Conservation (phyloP, 2,797 vertebrate species). For the Coregonus suidteri region DNA sequence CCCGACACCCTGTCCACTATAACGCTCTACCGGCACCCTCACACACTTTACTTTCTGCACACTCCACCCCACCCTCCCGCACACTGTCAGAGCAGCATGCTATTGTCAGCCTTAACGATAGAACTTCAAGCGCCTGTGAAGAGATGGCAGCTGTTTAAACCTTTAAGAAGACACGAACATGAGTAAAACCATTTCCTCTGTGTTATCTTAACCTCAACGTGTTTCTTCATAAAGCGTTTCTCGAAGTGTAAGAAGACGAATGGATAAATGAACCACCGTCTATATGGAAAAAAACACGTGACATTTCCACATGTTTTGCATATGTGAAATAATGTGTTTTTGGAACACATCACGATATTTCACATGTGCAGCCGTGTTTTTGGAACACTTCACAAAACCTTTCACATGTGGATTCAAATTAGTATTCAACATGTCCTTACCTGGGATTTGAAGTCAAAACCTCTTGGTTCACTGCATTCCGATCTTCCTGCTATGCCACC, state of each 20-base stretch:
- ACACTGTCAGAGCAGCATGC: slow-evolving; percentile 39
- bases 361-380: too few relatives aligned
- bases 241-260: slow-evolving; percentile 21
- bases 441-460: too few relatives aligned
- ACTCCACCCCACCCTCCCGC: slow-evolving; percentile 23
- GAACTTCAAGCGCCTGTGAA: slow-evolving; percentile 46
- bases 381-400: too few relatives aligned
- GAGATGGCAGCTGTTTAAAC: slow-evolving; percentile 51
- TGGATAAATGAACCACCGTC: neutral
- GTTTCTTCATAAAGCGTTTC: slow-evolving; percentile 21
- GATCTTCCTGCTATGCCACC: too few relatives aligned
- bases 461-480: too few relatives aligned
- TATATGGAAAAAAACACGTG: too few relatives aligned
- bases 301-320: neutral
- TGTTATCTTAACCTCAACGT: slow-evolving; percentile 34
- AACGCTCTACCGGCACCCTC: slow-evolving; percentile 22
- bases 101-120: slow-evolving; percentile 40
- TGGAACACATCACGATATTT: too few relatives aligned
- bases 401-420: too few relatives aligned
- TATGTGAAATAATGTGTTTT: too few relatives aligned
- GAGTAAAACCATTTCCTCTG: slow-evolving; percentile 34
- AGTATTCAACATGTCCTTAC: too few relatives aligned
- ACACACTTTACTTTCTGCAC: neutral
- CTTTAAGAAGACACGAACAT: slow-evolving; percentile 29
- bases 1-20: slow-evolving; percentile 42